Base-by-base conservation (phyloP, 2,888 invertebrate species). In the Euplagia quadripunctaria region DNA sequence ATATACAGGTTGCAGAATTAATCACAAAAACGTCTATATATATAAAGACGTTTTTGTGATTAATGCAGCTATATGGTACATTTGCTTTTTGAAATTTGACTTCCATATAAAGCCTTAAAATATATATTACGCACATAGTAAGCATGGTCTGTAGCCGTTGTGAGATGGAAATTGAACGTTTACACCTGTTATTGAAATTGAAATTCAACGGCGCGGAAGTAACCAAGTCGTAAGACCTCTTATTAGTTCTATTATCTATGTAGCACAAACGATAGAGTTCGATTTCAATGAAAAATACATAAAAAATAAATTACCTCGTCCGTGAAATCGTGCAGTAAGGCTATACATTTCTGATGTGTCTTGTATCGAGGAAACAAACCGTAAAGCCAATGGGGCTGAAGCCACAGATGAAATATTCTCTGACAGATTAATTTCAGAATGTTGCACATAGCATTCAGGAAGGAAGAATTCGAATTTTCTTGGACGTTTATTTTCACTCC, bases 271-370 rank as follows among this genome's bases (percentile, higher is more conserved):
- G n/a, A 55, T 46, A 11, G 9, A 43, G 9, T 43, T 43, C 9
- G 43, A 43, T 6, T 55, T n/a, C 3, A 55, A 55, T 51, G 0
- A 14, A 14, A 42, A 16, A 9, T 31, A 31, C 31, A 8, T n/a
- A 11, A 8, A 17, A 20, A 63, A 70, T 31, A 55, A 79, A 82
- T 87, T 86, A 96, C 96, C 79, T 94, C 84, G 79, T 96, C 91
- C 31, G 94, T 97, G 83, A 97, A 97, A 6, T 86, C 87, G 80
- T 98, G 97, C 82, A 98, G 91, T 20, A 95, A 89, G 65, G 94
- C 88, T 8, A 97, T 77, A 80, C 94, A 94, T 52, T 93, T 87
- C 51, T 96, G 88, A 79, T 97, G 96, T 70, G 95, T 93, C 69
- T 89, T 91, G 7, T 96, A 97, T 72, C 94, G 91, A 17, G 94